Evolutionary conservation across 2,113 vertebrate species (phyloP).

Genomic region (Salvelinus sp.): DNA sequence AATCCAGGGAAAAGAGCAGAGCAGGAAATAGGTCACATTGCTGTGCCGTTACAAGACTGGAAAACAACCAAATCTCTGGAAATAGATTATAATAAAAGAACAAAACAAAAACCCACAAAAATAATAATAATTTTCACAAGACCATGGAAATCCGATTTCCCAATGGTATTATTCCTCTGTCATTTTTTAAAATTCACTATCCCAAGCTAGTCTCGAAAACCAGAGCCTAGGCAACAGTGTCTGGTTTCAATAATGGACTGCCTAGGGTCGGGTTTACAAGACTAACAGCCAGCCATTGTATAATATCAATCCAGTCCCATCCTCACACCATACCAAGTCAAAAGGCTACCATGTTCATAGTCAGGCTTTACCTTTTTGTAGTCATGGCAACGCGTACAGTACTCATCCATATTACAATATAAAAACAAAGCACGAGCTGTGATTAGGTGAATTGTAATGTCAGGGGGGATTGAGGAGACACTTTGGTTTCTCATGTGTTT

Average conservation of each 20-base stretch:
- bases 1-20: neutral
- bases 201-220: neutral
- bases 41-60: constrained; percentile 14
- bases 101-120: constrained; percentile 26
- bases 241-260: neutral
- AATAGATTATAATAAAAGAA: constrained; percentile 40
- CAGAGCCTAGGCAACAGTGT: no score
- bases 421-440: neutral
- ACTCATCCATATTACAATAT: neutral
- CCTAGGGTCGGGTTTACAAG: neutral
- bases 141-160: constrained; percentile 12
- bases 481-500: constrained; percentile 48
- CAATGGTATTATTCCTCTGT: constrained; percentile 12
- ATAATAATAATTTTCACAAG: constrained; percentile 29
- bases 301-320: no score
- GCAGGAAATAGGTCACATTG: constrained; percentile 17
- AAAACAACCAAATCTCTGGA: constrained; percentile 17
- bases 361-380: neutral
- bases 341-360: no score
- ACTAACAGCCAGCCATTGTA: neutral
- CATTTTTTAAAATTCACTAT: neutral
- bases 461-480: neutral
- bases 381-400: neutral
- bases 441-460: constrained; percentile 12
- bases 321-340: no score